These are phyloP conservation scores for Halcyon smyrnensis DNA, from an alignment of 2,797 vertebrate species.

Conservation along the genomic window DNA sequence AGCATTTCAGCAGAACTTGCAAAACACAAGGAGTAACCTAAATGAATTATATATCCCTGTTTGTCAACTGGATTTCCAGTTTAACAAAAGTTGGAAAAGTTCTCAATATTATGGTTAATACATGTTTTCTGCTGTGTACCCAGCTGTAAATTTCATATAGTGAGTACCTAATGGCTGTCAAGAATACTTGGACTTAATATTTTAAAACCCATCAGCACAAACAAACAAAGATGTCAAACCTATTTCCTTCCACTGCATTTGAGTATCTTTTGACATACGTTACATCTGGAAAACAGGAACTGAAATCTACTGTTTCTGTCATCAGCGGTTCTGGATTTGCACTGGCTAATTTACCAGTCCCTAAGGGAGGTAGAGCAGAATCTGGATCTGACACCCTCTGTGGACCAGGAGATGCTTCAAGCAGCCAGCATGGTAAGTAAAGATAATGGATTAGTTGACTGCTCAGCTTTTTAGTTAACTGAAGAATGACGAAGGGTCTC, in stretches of 20 bases:
- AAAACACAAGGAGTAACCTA: neutral
- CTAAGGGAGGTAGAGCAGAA: constrained; percentile 61
- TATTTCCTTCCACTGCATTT: constrained; percentile 68
- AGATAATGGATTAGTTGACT: constrained; percentile 6
- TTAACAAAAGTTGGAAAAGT: neutral
- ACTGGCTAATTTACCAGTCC: constrained; percentile 30
- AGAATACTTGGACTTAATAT: neutral
- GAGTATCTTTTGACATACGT: constrained; percentile 76
- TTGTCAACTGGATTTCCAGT: neutral
- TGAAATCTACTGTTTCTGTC: constrained; percentile 32
- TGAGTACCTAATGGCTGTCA: neutral
- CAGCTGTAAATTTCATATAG: neutral
- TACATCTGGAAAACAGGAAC: constrained; percentile 61
- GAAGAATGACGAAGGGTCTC: neutral
- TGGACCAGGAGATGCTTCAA: constrained; percentile 10
- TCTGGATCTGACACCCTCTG: constrained; percentile 42
- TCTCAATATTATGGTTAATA: neutral
- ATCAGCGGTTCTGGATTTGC: constrained; percentile 65
- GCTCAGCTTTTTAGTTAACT: neutral
- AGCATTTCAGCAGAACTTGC: neutral
- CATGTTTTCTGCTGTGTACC: neutral
- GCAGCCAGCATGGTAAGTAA: constrained; percentile 64
- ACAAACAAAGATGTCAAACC: constrained; percentile 10
- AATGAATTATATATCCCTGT: neutral
- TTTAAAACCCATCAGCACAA: constrained; percentile 3